A percentile compares a stretch with the other conserved stretches of the same genome.
Evolutionary conservation across 2,113 vertebrate genomes (phyloP).

Genomic region (Ammospiza nelsoni): DNA sequence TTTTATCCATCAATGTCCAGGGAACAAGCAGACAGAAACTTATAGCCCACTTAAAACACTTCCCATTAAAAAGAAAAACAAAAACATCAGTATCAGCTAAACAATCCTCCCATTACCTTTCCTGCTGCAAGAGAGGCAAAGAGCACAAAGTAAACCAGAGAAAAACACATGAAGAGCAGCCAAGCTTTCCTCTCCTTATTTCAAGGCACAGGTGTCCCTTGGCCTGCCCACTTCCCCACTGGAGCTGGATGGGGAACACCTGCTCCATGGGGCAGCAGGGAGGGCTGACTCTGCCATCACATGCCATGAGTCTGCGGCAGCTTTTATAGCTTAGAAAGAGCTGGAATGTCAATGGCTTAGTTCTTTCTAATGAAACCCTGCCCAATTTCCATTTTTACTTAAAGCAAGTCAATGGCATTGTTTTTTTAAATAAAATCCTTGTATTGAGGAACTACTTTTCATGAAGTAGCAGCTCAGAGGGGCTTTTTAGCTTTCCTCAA

Average conservation of each 20-base stretch:
- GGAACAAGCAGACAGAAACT: background rate
- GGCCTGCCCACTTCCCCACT: background rate
- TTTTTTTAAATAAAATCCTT: background rate
- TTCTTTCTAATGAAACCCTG: background rate
- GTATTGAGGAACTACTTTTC: background rate
- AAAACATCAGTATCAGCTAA: background rate
- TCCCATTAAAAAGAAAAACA: background rate
- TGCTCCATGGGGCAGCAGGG: background rate
- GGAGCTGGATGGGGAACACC: background rate
- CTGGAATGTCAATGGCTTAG: background rate
- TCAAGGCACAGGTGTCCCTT: background rate
- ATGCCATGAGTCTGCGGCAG: background rate
- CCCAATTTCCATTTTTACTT: background rate
- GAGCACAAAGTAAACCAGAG: rapidly evolving
- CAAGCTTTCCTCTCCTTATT: rapidly evolving
- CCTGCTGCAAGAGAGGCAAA: background rate
- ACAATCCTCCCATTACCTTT: background rate
- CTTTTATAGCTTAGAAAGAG: background rate
- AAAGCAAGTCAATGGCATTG: background rate
- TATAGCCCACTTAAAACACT: rapidly evolving
- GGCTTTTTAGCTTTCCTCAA: background rate
- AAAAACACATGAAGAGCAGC: rapidly evolving
- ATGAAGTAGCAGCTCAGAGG: background rate
- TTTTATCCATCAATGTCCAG: rapidly evolving
- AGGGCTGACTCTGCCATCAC: background rate